These are phyloP conservation scores for Pelobates cultripes DNA, from an alignment of 2,797 vertebrate genomes.

Conservation along the genomic window DNA sequence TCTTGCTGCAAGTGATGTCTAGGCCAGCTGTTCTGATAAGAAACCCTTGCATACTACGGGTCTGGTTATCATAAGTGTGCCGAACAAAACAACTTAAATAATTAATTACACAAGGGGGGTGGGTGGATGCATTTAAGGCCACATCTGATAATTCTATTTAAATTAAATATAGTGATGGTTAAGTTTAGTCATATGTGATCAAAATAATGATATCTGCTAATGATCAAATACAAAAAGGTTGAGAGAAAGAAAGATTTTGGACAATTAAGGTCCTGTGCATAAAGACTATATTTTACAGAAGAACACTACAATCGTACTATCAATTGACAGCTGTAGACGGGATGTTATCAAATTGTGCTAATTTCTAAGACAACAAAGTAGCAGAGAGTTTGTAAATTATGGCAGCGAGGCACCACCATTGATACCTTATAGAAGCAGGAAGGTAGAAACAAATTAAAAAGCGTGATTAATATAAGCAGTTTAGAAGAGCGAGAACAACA, in stretches of 20 bases:
- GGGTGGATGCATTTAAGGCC: conserved; percentile 50
- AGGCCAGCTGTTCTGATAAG: neutral
- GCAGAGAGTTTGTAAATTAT: neutral
- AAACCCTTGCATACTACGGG: conserved; percentile 28
- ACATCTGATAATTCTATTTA: conserved; percentile 39
- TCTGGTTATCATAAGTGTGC: neutral
- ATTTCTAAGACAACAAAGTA: conserved; percentile 1
- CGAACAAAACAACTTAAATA: no score
- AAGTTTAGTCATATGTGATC: neutral
- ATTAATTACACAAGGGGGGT: neutral
- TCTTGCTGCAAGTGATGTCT: neutral
- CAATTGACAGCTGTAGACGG: neutral
- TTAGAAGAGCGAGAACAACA: no score
- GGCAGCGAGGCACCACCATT: conserved; percentile 2
- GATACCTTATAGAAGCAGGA: conserved; percentile 30
- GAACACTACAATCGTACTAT: neutral
- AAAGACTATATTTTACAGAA: neutral
- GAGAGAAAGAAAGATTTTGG: neutral
- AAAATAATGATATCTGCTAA: neutral
- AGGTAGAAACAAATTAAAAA: conserved; percentile 41
- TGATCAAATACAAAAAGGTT: neutral
- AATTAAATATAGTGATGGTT: conserved; percentile 20
- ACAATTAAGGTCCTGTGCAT: neutral
- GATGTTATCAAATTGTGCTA: conserved; percentile 24
- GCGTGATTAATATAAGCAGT: neutral